These are phyloP conservation scores for Limnothrissa miodon DNA, from an alignment of 2,113 vertebrate genomes.

Conservation along the genomic window DNA sequence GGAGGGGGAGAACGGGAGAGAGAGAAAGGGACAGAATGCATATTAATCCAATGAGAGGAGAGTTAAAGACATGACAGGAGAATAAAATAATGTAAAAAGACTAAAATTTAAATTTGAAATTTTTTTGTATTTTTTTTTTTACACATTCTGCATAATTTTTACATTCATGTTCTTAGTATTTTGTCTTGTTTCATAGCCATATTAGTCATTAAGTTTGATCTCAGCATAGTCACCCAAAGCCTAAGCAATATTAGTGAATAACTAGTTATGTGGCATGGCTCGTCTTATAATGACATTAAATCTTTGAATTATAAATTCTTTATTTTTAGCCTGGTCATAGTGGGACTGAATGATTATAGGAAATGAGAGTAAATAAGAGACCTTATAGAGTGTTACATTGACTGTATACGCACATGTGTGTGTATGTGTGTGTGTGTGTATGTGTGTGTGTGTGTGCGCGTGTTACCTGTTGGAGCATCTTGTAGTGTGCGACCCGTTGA, in stretches of 20 bases:
- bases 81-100: background rate
- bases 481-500: conserved; percentile 82
- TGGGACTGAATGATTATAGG: background rate
- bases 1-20: background rate
- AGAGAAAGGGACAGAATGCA: background rate
- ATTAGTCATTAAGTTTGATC: background rate
- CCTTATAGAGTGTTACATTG: background rate
- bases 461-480: conserved; percentile 75
- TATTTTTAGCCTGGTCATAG: background rate
- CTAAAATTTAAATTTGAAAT: background rate
- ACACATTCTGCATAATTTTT: background rate
- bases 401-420: background rate
- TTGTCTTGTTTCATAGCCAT: background rate
- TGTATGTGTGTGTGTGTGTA: background rate
- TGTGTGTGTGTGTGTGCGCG: background rate
- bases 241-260: background rate
- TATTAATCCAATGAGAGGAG: too few species aligned
- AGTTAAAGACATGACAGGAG: too few species aligned
- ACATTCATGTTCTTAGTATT: background rate
- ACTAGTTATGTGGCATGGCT: background rate
- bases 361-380: background rate
- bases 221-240: background rate
- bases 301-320: background rate
- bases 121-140: background rate
- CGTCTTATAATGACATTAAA: background rate